These are phyloP conservation scores for Lacanobia oleracea DNA, from an alignment of 2,888 invertebrate genomes.

Conservation along the genomic window DNA sequence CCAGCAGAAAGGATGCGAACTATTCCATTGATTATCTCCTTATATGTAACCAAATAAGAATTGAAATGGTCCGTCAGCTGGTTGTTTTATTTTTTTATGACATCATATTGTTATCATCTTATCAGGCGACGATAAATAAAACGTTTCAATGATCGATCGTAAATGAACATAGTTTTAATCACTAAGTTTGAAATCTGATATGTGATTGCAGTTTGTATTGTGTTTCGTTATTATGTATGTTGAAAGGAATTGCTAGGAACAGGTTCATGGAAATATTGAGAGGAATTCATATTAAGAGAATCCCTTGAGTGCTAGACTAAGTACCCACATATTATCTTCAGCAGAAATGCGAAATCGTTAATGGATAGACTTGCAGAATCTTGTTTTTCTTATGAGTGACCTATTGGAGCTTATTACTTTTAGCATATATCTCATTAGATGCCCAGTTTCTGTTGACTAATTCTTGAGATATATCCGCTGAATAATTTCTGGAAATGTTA, in stretches of 20 bases:
- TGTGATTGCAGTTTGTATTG: neutral
- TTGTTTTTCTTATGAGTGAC: neutral
- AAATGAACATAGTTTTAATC: constrained; percentile 21
- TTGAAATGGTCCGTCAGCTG: constrained; percentile 44
- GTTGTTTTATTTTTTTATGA: constrained; percentile 32
- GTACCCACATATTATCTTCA: neutral
- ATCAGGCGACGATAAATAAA: constrained; percentile 43
- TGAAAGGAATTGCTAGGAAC: neutral
- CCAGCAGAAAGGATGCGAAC: constrained; percentile 17
- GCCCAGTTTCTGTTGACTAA: neutral
- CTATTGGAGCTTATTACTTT: neutral
- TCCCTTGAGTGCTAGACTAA: neutral
- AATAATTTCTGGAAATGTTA: neutral
- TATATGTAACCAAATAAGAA: constrained; percentile 54
- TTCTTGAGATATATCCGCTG: neutral
- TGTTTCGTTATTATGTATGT: neutral
- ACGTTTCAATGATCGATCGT: constrained; percentile 43
- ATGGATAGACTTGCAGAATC: neutral
- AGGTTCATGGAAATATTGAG: neutral
- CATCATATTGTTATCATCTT: constrained; percentile 28
- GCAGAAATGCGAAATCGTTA: neutral
- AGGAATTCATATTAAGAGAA: neutral
- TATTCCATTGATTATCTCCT: constrained; percentile 25
- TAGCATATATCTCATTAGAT: neutral
- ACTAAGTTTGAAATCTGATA: constrained; percentile 21